A percentile compares a stretch with the other conserved stretches of the same genome.
phyloP scores from a whole-genome alignment of 2,113 vertebrate genomes.

The Sitta europaea region DNA sequence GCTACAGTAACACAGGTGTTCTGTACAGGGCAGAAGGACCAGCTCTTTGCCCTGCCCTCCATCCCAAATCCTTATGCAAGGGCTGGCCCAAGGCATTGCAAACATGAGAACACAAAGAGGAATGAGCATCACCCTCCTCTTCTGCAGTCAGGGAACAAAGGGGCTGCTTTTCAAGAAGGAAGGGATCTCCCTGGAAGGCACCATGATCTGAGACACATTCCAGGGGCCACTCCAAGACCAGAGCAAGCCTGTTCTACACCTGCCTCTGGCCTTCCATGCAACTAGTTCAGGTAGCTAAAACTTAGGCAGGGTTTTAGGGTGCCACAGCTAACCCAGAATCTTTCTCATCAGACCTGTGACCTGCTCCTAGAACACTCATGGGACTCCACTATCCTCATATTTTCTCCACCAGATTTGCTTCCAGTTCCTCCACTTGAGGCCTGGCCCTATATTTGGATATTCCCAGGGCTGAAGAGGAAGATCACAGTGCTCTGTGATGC shows the following conservation, averaged over 20 bases:
- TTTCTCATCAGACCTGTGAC: neutral
- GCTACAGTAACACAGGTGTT: neutral
- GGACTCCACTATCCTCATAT: neutral
- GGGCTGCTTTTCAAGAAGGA: neutral
- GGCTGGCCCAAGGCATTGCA: neutral
- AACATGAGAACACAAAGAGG: accelerated
- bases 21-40: neutral
- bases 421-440: neutral
- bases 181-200: neutral
- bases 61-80: neutral
- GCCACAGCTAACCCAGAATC: neutral
- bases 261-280: neutral
- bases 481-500: accelerated
- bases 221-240: neutral
- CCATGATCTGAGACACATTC: neutral
- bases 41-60: neutral
- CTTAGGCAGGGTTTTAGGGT: neutral
- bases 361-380: neutral
- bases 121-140: neutral
- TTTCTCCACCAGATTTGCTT: neutral
- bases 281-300: neutral
- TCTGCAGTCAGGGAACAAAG: neutral
- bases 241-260: neutral
- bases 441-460: neutral
- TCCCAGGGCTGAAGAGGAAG: neutral